These are phyloP conservation scores for Ancistrus triradiatus DNA, from an alignment of 2,113 vertebrate species.

Conservation along the genomic window DNA sequence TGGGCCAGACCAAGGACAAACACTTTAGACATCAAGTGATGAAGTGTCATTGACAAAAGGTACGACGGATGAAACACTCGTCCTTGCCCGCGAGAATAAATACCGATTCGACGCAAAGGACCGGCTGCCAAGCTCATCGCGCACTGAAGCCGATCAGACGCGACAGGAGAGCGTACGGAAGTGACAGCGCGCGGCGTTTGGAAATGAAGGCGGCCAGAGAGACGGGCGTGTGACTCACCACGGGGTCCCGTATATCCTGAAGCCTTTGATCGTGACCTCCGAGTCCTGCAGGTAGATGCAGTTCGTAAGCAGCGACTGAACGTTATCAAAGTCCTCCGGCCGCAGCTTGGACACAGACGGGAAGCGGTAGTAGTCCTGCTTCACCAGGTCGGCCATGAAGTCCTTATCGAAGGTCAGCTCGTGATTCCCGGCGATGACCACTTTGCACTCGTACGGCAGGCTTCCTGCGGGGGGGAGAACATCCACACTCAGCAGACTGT, in stretches of 20 bases:
- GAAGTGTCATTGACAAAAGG: too few relatives aligned
- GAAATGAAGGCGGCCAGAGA: not conserved
- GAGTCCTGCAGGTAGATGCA: conserved; percentile 92
- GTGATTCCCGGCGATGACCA: conserved; percentile 91
- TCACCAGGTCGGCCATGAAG: conserved; percentile 90
- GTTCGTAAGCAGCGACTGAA: conserved; percentile 87
- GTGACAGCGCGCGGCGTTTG: too few relatives aligned
- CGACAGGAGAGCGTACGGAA: too few relatives aligned
- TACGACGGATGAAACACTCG: conserved; percentile 1
- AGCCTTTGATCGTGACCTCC: conserved; percentile 88
- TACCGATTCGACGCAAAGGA: too few relatives aligned
- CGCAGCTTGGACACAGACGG: conserved; percentile 91
- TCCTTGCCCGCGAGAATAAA: too few relatives aligned
- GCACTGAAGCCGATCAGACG: too few relatives aligned
- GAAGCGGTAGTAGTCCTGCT: conserved; percentile 95
- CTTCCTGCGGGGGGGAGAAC: conserved; percentile 67
- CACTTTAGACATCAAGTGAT: conserved; percentile 1
- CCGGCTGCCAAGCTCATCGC: too few relatives aligned
- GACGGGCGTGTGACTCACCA: conserved; percentile 72
- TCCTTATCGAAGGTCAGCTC: conserved; percentile 93
- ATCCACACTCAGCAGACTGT: too few relatives aligned
- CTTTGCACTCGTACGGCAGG: conserved; percentile 88
- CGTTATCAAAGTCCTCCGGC: conserved; percentile 92
- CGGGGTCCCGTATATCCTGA: conserved; percentile 84
- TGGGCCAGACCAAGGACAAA: conserved; percentile 5